Conservation (phyloP, 2,113 vertebrate genomes). For the Sturnus vulgaris region DNA sequence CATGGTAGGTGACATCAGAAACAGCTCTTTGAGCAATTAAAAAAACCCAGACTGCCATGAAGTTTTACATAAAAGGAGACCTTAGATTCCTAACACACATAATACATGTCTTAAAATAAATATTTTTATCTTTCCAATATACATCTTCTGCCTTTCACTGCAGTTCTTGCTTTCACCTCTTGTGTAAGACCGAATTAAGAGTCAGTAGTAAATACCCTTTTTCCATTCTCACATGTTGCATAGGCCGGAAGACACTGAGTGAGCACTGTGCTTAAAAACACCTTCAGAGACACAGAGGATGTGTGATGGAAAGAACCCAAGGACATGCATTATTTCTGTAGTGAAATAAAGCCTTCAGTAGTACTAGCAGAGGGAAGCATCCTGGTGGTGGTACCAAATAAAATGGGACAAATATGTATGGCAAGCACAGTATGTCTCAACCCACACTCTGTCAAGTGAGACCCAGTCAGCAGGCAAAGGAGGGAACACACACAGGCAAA, state of each 20-base stretch:
- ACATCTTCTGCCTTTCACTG: background rate
- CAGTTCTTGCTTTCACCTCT: background rate
- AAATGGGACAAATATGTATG: background rate
- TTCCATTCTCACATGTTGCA: background rate
- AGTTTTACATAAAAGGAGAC: background rate
- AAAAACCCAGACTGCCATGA: background rate
- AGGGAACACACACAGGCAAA: background rate
- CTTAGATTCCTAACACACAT: background rate
- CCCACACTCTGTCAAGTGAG: background rate
- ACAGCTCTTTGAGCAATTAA: background rate
- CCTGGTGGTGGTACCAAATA: background rate
- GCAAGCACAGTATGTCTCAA: background rate
- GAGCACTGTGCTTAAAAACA: background rate
- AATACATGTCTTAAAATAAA: background rate
- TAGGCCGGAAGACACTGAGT: background rate
- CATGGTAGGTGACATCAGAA: background rate
- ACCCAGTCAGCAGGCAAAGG: background rate
- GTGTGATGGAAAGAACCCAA: background rate
- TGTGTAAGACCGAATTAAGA: background rate
- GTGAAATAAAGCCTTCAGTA: background rate
- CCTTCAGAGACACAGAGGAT: background rate
- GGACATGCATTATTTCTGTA: background rate
- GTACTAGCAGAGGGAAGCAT: background rate
- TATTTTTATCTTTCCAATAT: background rate
- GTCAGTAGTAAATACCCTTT: background rate